phyloP scores from a whole-genome alignment of 2,113 vertebrate species.

The Pycnonotus jocosus region DNA sequence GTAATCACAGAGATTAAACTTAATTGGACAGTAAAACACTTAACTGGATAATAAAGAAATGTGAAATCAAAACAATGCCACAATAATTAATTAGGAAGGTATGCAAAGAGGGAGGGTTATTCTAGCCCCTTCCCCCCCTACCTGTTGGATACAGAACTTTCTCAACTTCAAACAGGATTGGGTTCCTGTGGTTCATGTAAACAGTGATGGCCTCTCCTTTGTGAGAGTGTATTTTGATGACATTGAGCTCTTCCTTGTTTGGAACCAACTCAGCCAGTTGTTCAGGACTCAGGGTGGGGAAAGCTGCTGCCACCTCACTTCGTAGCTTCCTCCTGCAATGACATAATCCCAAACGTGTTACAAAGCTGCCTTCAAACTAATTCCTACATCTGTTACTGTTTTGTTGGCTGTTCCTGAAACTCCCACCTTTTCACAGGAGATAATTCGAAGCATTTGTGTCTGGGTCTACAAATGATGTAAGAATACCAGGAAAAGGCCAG shows the following conservation, averaged over 20 bases:
- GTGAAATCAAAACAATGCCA: background rate
- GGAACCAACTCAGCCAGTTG: constrained; percentile 83
- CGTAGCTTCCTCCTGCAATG: constrained; percentile 81
- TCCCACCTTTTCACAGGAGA: background rate
- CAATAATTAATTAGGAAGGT: background rate
- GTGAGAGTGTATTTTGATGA: constrained; percentile 85
- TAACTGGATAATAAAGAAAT: background rate
- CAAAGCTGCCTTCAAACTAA: background rate
- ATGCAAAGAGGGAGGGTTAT: background rate
- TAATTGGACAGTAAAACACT: background rate
- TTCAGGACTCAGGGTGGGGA: constrained; percentile 77
- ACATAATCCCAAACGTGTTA: background rate
- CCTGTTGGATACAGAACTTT: constrained; percentile 90
- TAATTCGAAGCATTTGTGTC: background rate
- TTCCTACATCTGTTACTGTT: background rate
- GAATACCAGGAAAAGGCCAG: background rate
- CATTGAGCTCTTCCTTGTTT: constrained; percentile 89
- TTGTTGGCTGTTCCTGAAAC: too few species aligned
- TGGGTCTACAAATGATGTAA: accelerated
- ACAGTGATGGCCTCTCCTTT: constrained; percentile 86
- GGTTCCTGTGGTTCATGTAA: constrained; percentile 83
- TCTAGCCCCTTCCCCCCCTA: constrained; percentile 41
- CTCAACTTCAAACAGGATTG: constrained; percentile 88
- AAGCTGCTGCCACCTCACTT: constrained; percentile 77
- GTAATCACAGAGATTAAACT: background rate